Conservation (phyloP, 1,140 invertebrate species). For the Drosophila arawakana region DNA sequence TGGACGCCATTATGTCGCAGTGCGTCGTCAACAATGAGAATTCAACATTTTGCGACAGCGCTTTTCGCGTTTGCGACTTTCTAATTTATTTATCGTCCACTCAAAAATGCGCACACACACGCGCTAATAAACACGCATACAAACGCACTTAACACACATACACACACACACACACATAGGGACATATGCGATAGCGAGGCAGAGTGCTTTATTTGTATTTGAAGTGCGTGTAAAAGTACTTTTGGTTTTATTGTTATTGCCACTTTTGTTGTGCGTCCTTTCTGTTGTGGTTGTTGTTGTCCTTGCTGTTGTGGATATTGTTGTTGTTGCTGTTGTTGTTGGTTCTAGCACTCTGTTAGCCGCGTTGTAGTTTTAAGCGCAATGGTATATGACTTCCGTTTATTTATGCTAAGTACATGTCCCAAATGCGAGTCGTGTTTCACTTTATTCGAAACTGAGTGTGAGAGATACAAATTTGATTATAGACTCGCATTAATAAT, state of each 20-base stretch:
- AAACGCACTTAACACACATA: constrained; percentile 10
- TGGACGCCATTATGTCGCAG: constrained; percentile 83
- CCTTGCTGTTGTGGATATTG: background rate
- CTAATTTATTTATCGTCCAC: constrained; percentile 80
- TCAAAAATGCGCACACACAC: constrained; percentile 54
- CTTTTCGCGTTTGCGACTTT: constrained; percentile 73
- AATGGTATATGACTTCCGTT: constrained; percentile 14
- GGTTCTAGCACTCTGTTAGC: constrained; percentile 29
- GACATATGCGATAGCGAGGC: background rate
- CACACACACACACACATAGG: background rate
- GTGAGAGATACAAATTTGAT: constrained; percentile 7
- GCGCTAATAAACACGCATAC: constrained; percentile 32
- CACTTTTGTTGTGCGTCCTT: constrained; percentile 42
- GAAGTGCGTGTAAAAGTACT: constrained; percentile 72
- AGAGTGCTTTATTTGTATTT: constrained; percentile 61
- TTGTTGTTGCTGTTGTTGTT: constrained; percentile 27
- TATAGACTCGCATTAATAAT: constrained; percentile 5
- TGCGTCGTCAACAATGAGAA: constrained; percentile 54
- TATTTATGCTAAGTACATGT: constrained; percentile 48
- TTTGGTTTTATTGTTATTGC: constrained; percentile 58
- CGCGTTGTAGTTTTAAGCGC: constrained; percentile 36
- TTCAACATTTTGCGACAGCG: constrained; percentile 47
- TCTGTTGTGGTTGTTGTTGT: background rate
- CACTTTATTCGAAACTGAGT: background rate
- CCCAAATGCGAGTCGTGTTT: constrained; percentile 24